Base-by-base conservation (phyloP, 2,113 vertebrate species). In the Bufo gargarizans region DNA sequence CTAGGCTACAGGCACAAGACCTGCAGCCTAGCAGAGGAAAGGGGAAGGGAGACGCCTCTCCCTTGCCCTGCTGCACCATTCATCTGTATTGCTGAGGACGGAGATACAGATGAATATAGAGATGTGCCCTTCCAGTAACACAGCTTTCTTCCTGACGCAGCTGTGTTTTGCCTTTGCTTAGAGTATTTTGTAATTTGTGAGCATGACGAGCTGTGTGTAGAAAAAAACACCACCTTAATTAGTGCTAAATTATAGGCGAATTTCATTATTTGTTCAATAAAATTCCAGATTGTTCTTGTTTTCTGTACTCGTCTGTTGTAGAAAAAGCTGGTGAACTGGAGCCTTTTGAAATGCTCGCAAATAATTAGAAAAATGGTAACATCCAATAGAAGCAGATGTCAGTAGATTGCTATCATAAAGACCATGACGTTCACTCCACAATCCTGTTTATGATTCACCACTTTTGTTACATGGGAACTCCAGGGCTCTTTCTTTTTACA, bases 391-490 rank as follows among this genome's bases (percentile, higher is more conserved):
- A 86, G 50, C 84, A 86, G 20, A 76, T 86, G 85, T 78, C 47
- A 77, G 9, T 33, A 58, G 59, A 86, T 86, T 86, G 50, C 58
- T 12, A 4, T 86, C 72, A 77, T 78, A 78, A 78, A 86, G 85
- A 33, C 74, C 77, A 49, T 49, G 72, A 53, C 11, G 59, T 55
- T 77, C 47, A 67, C 20, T 45, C 16, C 17, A 13, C 77, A 4
- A 17, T 55, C 2, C 11, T 12, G 13, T 19, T 86, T 50, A 61
- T 43, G 47, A 53, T 78, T 77, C 49, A 56, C 19, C 59, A 50
- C 59, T 65, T 59, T 45, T 59, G 72, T 43, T 47, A 47, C 20
- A 77, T n/a, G 20, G 43, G 19, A 63, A 77, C 6, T 59, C 13
- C 65, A n/a, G n/a, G 20, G 2, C 6, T 72, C 45, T 72, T 72